Conservation (phyloP, 2,797 vertebrate species). For the Helarctos malayanus region DNA sequence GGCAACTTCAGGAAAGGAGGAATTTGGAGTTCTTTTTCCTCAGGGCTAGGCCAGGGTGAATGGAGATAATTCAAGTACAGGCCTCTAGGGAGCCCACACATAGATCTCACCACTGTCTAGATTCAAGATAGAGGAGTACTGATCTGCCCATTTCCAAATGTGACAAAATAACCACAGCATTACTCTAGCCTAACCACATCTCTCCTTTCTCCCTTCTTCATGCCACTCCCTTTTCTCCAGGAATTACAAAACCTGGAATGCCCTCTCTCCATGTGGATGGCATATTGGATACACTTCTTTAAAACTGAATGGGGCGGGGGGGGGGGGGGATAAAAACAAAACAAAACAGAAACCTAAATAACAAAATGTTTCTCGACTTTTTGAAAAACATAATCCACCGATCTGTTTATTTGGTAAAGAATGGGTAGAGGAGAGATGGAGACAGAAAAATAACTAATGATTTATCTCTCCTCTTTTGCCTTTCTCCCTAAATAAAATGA, state of each 20-base stretch:
- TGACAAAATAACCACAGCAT: neutral
- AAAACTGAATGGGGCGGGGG: neutral
- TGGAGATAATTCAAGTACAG: neutral
- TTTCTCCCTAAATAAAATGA: neutral
- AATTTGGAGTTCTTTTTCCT: slow-evolving; percentile 31
- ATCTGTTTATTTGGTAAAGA: neutral
- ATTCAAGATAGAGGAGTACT: neutral
- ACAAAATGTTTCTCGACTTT: neutral
- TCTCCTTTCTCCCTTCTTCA: slow-evolving; percentile 2
- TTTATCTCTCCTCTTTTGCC: neutral
- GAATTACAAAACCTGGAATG: neutral
- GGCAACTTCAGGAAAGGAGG: neutral
- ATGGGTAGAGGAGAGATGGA: neutral
- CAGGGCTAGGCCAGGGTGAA: neutral
- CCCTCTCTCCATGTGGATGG: neutral
- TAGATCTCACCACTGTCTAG: neutral
- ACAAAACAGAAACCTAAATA: neutral
- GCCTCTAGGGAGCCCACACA: neutral
- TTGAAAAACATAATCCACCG: slow-evolving; percentile 26
- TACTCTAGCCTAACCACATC: neutral
- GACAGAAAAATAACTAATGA: neutral
- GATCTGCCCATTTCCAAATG: neutral
- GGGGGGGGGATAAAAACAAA: neutral
- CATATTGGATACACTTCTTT: neutral
- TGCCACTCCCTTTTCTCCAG: neutral